Percentiles rank a stretch among this genome's conserved stretches.
These are phyloP conservation scores for Peromyscus melanophrys DNA, from an alignment of 2,797 vertebrate species.

Conservation along the genomic window DNA sequence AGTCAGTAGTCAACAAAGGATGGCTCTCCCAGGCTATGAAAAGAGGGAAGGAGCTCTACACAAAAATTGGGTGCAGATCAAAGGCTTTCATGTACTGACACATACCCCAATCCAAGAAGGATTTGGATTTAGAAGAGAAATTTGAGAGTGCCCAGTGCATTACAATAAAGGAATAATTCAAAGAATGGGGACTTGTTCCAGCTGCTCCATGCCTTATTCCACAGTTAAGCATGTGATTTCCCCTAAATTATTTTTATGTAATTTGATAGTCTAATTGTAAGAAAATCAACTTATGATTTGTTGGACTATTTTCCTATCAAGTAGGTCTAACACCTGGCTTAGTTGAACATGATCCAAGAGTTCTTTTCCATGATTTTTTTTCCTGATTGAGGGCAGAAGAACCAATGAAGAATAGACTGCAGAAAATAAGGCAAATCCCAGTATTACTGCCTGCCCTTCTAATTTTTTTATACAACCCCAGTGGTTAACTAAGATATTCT, in stretches of 20 bases:
- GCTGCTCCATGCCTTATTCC: background rate
- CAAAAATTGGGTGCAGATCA: background rate
- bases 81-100: background rate
- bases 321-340: slow-evolving; percentile 45
- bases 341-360: background rate
- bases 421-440: slow-evolving; percentile 36
- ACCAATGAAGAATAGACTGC: background rate
- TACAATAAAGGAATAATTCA: slow-evolving; percentile 40
- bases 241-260: slow-evolving; percentile 38
- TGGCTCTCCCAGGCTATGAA: background rate
- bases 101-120: background rate
- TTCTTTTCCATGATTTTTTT: slow-evolving; percentile 30
- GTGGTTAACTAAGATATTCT: background rate
- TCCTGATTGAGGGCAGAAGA: slow-evolving; percentile 23
- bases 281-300: background rate
- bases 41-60: background rate
- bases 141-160: background rate
- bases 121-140: slow-evolving; percentile 28
- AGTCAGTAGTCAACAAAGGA: background rate
- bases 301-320: slow-evolving; percentile 27
- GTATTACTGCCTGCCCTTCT: background rate
- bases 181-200: background rate
- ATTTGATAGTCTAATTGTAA: slow-evolving; percentile 9
- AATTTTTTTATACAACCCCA: background rate
- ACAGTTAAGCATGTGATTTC: slow-evolving; percentile 21